A percentile compares a stretch with the other conserved stretches of the same genome.
Evolutionary conservation across 2,888 invertebrate genomes (phyloP).

Genomic region (Acrobasis consociella): DNA sequence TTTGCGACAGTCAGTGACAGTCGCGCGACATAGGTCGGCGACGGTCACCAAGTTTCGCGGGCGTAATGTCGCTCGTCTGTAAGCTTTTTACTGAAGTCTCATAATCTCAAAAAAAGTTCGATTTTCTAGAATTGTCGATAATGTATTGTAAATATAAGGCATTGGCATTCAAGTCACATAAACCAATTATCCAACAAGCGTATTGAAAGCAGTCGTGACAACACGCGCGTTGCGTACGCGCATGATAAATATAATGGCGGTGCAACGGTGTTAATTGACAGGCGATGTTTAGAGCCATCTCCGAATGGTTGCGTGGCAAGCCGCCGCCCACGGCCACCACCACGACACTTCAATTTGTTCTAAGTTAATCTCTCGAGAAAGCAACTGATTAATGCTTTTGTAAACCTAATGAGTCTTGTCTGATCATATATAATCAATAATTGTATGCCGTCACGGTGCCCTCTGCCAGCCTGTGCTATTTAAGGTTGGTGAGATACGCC

Average conservation of each 20-base stretch:
- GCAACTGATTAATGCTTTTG: conserved; percentile 70
- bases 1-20: too few relatives aligned
- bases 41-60: too few relatives aligned
- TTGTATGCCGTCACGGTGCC: conserved; percentile 45
- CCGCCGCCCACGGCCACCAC: conserved; percentile 62
- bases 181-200: too few relatives aligned
- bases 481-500: conserved; percentile 39
- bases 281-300: conserved; percentile 35
- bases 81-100: too few relatives aligned
- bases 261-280: conserved; percentile 62
- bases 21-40: too few relatives aligned
- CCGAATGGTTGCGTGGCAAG: conserved; percentile 45
- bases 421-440: conserved; percentile 66
- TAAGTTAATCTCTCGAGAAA: conserved; percentile 68
- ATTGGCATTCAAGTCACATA: too few relatives aligned
- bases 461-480: conserved; percentile 32
- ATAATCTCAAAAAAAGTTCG: too few relatives aligned
- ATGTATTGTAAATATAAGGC: too few relatives aligned
- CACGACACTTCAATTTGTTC: conserved; percentile 68
- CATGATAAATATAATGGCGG: conserved; percentile 48
- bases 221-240: conserved; percentile 44
- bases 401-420: conserved; percentile 67
- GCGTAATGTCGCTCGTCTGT: too few relatives aligned
- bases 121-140: too few relatives aligned
- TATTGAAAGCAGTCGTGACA: conserved; percentile 35